phyloP scores from a whole-genome alignment of 2,113 vertebrate species.

The Panurus biarmicus region DNA sequence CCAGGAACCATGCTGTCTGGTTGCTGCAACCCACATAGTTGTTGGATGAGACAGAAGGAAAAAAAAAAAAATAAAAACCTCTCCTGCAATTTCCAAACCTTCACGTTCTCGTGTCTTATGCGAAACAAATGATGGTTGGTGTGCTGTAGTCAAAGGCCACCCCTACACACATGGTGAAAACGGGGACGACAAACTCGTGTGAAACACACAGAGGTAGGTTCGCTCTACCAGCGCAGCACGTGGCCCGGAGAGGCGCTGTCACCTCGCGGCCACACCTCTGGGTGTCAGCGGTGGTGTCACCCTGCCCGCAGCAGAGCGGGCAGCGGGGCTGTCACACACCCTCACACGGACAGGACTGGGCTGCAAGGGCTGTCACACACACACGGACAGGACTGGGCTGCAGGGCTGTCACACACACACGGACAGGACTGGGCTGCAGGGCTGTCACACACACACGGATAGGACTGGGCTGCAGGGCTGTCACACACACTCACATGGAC shows the following conservation, averaged over 20 bases:
- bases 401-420: accelerated
- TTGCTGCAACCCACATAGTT: neutral
- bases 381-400: no score
- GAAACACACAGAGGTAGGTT: accelerated
- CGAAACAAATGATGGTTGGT: neutral
- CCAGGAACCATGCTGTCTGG: neutral
- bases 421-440: no score
- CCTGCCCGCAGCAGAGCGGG: neutral
- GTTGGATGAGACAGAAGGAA: neutral
- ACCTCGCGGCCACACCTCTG: neutral
- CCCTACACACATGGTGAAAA: neutral
- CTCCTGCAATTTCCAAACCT: neutral
- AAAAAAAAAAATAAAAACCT: neutral
- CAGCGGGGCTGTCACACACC: accelerated
- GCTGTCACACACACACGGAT: no score
- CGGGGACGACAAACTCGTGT: neutral
- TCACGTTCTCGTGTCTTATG: neutral
- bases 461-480: no score
- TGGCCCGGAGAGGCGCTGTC: neutral
- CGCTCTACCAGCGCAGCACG: neutral
- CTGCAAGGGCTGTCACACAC: accelerated
- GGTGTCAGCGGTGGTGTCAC: accelerated
- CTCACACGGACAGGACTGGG: no score
- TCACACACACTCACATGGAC: no score
- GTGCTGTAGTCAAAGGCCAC: neutral